Conservation (phyloP, 2,113 vertebrate genomes). For the Chauna torquata region DNA sequence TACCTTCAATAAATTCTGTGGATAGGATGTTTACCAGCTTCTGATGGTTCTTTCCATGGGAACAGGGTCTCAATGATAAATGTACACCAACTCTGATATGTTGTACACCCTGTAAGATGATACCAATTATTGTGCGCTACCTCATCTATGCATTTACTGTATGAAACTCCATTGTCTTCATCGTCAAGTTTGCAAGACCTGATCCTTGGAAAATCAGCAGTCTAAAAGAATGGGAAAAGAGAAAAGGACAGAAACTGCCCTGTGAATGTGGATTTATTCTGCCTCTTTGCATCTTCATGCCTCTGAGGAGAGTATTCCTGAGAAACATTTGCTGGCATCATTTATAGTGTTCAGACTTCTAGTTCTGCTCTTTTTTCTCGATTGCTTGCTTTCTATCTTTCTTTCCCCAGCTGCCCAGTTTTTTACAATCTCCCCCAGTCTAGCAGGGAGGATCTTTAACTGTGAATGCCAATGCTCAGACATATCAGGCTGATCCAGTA, state of each 20-base stretch:
- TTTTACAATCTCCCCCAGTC: background rate
- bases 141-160: background rate
- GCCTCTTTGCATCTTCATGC: no score
- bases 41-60: background rate
- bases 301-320: background rate
- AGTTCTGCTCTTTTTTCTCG: background rate
- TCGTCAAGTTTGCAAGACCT: background rate
- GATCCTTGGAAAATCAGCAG: no score
- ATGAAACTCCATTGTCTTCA: background rate
- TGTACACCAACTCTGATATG: background rate
- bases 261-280: no score
- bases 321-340: background rate
- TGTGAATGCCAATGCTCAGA: background rate
- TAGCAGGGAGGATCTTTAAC: background rate
- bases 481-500: background rate
- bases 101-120: background rate
- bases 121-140: background rate
- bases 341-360: background rate
- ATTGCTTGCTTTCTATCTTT: background rate
- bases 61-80: background rate
- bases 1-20: background rate
- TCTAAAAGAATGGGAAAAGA: no score
- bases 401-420: fast-evolving
- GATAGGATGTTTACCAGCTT: background rate
- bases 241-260: no score